Conservation (phyloP, 2,113 vertebrate genomes). For the Cepphus grylle region DNA sequence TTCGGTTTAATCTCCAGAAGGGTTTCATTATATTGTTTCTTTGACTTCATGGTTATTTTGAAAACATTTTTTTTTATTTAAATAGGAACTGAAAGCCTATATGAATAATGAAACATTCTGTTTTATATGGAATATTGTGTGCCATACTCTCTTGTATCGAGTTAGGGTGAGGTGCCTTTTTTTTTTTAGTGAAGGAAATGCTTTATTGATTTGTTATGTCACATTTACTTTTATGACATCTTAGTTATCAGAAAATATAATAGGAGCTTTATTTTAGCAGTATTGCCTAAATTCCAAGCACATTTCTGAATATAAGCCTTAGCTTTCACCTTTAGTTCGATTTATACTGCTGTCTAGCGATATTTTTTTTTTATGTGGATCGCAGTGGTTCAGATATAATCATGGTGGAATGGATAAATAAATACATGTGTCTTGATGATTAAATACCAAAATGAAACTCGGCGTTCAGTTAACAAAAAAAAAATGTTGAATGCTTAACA, state of each 20-base stretch:
- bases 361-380: neutral
- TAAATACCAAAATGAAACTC: neutral
- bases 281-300: neutral
- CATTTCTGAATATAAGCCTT: neutral
- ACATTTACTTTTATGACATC: neutral
- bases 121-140: neutral
- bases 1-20: neutral
- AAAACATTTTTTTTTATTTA: neutral
- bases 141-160: neutral
- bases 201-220: neutral
- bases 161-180: neutral
- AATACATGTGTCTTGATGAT: neutral
- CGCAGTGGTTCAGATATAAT: neutral
- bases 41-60: neutral
- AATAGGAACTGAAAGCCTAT: neutral
- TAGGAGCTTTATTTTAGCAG: neutral
- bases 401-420: neutral
- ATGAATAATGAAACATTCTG: neutral
- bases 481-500: neutral
- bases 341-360: neutral
- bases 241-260: neutral
- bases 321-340: neutral
- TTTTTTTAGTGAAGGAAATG: neutral
- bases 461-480: neutral
- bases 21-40: neutral